A percentile compares a stretch with the other conserved stretches of the same genome.
phyloP scores from a whole-genome alignment of 1,140 invertebrate genomes.

The Manduca sexta region DNA sequence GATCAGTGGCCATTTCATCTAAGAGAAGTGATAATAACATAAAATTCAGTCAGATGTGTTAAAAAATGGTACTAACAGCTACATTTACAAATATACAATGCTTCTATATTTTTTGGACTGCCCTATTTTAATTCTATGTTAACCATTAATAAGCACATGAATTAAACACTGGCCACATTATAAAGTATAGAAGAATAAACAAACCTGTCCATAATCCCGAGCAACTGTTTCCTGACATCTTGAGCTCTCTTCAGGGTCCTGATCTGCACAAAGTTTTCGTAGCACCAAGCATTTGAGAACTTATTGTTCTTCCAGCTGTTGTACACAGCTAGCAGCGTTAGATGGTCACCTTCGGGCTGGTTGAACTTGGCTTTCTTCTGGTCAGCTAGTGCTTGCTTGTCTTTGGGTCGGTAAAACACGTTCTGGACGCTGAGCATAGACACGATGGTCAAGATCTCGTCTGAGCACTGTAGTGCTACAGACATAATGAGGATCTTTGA shows the following conservation, averaged over 20 bases:
- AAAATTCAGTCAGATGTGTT: no score
- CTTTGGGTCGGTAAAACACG: constrained; percentile 97
- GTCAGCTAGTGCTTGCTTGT: constrained; percentile 98
- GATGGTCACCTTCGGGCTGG: constrained; percentile 98
- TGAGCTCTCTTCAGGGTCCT: constrained; percentile 97
- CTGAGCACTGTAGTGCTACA: constrained; percentile 97
- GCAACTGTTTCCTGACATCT: constrained; percentile 97
- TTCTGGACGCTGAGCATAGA: constrained; percentile 99
- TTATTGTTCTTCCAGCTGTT: constrained; percentile 99
- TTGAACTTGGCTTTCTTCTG: constrained; percentile 99
- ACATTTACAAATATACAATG: no score
- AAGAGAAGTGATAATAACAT: no score
- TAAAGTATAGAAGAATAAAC: no score
- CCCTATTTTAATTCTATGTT: no score
- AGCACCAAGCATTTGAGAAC: constrained; percentile 99
- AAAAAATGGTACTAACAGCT: no score
- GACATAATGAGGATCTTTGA: constrained; percentile 99
- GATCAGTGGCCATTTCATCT: no score
- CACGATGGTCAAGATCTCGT: constrained; percentile 98
- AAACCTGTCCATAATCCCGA: constrained; percentile 97
- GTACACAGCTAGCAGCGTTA: constrained; percentile 98
- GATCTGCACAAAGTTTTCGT: constrained; percentile 99
- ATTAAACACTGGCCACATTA: no score
- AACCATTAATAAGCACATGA: no score
- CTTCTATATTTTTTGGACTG: no score